These are phyloP conservation scores for Panopea generosa DNA, from an alignment of 2,888 invertebrate species.

Conservation along the genomic window DNA sequence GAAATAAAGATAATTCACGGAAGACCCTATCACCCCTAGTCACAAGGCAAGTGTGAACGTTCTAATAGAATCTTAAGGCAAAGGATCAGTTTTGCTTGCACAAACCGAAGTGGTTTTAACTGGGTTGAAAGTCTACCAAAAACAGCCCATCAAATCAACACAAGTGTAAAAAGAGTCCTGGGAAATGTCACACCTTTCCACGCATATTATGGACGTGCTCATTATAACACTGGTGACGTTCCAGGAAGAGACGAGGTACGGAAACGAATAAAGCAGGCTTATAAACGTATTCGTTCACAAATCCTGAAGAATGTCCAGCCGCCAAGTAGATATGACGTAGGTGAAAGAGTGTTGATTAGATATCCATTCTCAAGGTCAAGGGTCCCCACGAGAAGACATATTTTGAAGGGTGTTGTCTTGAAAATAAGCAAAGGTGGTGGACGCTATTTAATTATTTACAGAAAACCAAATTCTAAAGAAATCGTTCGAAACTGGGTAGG, in stretches of 20 bases:
- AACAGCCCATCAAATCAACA: constrained; percentile 21
- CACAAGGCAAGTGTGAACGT: too few relatives aligned
- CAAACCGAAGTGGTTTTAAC: constrained; percentile 20
- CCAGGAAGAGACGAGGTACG: not conserved
- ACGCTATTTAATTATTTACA: too few relatives aligned
- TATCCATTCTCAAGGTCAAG: too few relatives aligned
- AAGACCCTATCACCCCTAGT: constrained; percentile 26
- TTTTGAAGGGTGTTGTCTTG: too few relatives aligned
- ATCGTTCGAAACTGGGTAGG: too few relatives aligned
- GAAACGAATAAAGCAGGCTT: constrained; percentile 4
- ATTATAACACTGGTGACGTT: not conserved
- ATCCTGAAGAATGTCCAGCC: too few relatives aligned
- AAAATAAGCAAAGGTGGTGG: too few relatives aligned
- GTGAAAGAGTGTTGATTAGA: too few relatives aligned
- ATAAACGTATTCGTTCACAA: constrained; percentile 7
- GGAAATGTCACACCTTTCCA: constrained; percentile 29
- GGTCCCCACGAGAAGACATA: too few relatives aligned
- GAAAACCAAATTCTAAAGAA: too few relatives aligned
- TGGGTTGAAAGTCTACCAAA: constrained; percentile 8
- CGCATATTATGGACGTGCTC: constrained; percentile 11
- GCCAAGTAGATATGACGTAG: too few relatives aligned
- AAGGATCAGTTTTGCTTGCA: constrained; percentile 16
- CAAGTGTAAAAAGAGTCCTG: constrained; percentile 1
- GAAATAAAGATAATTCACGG: constrained; percentile 25
- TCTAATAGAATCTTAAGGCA: too few relatives aligned